phyloP scores from a whole-genome alignment of 2,113 vertebrate species.

The Corapipo altera region DNA sequence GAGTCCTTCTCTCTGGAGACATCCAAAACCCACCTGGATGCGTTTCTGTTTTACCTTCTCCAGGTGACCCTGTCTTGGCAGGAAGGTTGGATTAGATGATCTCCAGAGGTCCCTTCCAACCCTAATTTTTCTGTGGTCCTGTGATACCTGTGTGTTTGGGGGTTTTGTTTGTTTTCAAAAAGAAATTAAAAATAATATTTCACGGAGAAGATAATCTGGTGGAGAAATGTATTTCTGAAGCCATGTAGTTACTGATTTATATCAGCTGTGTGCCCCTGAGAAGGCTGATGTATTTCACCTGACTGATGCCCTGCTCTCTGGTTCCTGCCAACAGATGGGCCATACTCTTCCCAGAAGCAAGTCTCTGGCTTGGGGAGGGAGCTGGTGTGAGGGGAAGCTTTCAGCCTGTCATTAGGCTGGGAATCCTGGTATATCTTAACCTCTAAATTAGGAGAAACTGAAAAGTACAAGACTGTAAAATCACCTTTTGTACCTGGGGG shows the following conservation, averaged over 20 bases:
- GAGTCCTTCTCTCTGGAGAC: no score
- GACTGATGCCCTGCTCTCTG: accelerated
- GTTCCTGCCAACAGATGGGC: accelerated
- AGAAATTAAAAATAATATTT: not conserved
- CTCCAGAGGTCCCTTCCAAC: not conserved
- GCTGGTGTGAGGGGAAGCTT: not conserved
- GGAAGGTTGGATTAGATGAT: accelerated
- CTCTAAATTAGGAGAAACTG: not conserved
- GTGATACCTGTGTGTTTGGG: accelerated
- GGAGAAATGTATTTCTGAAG: not conserved
- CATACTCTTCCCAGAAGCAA: accelerated
- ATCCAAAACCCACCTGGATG: no score
- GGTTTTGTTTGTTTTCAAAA: not conserved
- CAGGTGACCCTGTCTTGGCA: not conserved
- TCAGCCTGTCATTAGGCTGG: not conserved
- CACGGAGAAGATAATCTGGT: not conserved
- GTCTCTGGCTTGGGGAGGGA: not conserved
- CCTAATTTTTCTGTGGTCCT: no score
- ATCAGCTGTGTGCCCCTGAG: accelerated
- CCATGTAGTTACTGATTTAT: accelerated
- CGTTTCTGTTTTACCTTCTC: not conserved
- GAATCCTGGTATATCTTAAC: not conserved
- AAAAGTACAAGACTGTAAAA: not conserved
- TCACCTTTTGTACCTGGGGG: not conserved
- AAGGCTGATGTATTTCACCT: not conserved